Base-by-base conservation (phyloP, 2,797 vertebrate species). In the Rachycentron canadum region DNA sequence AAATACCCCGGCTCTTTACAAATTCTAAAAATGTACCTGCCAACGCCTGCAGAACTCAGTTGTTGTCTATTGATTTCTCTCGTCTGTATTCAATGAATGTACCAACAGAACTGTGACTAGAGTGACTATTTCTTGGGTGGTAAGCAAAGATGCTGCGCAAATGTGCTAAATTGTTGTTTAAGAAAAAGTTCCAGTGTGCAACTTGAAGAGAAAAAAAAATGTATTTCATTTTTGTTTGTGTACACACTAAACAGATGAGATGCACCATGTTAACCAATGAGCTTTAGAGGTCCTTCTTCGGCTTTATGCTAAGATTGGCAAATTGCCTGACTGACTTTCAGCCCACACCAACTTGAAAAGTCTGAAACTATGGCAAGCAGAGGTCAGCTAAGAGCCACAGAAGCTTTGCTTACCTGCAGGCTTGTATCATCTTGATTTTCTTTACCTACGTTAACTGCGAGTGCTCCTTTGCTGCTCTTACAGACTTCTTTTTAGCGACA, bases 291-390 rank as follows among this genome's bases (percentile, higher is more conserved):
- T 36, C 14, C 5, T 41, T 4, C 38, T 16, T 4, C 3, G 3
- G 55, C 43, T 16, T 38, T 0, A 64, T 57, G 30, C 19, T 16
- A 52, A 53, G 21, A 38, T 56, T 45, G 56, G 60, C 28, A 25
- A 5, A 16, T 6, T 2, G 2, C 16, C 0, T 21, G 43, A 0
- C 0, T 55, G 13, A 7, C 25, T 0, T 28, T 1, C 7, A 53
- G 23, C 8, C 4, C 16, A 43, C 14, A 62, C 19, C 6, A 7
- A 8, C 7, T 21, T 6, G 7, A 32, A 28, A 21, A 23, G 32
- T 38, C 21, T 49, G 21, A 43, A 45, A 28, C 59, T 13, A 23
- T 5, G n/a, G 40, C 17, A 47, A 70, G 7, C 1, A 7, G 36
- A 23, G 38, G 40, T 45, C 32, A 36, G 60, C 47, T 28, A 28